Conservation (phyloP, 2,113 vertebrate genomes). For the Hemicordylus capensis region DNA sequence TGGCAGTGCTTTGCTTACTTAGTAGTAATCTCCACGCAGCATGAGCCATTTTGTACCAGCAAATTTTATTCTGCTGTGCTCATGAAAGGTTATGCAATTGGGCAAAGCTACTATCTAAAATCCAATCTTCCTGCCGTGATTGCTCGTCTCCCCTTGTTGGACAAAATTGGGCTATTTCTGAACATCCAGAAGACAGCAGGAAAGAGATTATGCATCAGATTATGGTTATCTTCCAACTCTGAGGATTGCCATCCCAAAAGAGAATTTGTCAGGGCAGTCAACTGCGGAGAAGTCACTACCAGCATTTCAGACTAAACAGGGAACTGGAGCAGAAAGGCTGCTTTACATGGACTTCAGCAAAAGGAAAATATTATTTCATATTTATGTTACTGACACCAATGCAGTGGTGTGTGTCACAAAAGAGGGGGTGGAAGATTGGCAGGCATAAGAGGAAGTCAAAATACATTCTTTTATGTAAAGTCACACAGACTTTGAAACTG, state of each 20-base stretch:
- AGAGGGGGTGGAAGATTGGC: constrained; percentile 12
- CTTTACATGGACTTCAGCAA: constrained; percentile 5
- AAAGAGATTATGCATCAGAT: constrained; percentile 26
- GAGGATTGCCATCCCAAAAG: constrained; percentile 23
- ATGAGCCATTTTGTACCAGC: background rate
- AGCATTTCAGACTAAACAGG: constrained; percentile 23
- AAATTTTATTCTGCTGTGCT: background rate
- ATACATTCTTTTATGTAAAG: background rate
- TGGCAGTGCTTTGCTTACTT: background rate
- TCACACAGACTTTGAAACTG: background rate
- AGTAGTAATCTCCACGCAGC: fast-evolving
- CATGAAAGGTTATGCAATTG: background rate
- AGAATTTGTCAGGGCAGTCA: constrained; percentile 47
- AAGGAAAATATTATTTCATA: constrained; percentile 2
- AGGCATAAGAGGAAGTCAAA: background rate
- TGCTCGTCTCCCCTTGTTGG: background rate
- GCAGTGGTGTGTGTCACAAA: background rate
- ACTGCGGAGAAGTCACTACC: constrained; percentile 36
- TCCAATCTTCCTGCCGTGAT: background rate
- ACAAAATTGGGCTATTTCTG: background rate
- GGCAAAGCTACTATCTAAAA: background rate
- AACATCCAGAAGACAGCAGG: constrained; percentile 26
- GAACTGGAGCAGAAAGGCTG: constrained; percentile 21
- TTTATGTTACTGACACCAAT: background rate
- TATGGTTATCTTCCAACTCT: constrained; percentile 37